phyloP scores from a whole-genome alignment of 2,797 vertebrate species.

The Vespertilio murinus region DNA sequence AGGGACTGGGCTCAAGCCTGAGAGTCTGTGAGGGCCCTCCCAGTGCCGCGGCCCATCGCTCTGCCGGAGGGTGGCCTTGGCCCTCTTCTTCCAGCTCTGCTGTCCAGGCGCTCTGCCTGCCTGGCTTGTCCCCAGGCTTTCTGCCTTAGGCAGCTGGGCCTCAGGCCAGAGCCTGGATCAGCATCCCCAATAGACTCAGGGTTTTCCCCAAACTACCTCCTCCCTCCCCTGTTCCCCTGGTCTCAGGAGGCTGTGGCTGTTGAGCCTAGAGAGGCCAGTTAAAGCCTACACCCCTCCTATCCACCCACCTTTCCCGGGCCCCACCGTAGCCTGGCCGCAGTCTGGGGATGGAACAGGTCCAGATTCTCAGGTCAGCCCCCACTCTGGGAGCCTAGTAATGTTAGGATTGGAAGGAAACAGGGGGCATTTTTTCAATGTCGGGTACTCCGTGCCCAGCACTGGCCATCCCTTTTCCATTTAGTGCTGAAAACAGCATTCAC shows the following conservation, averaged over 20 bases:
- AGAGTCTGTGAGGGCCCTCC: background rate
- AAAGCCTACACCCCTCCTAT: background rate
- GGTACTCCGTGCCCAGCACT: background rate
- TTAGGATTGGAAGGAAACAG: background rate
- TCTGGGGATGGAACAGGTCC: background rate
- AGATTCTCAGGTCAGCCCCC: background rate
- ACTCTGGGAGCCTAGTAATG: background rate
- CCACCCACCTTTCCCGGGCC: too few species aligned
- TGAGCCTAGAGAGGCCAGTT: background rate
- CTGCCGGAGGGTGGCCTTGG: background rate
- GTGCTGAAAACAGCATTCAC: background rate
- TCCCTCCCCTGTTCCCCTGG: too few species aligned
- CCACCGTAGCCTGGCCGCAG: background rate
- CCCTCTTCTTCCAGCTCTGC: background rate
- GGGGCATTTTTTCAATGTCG: background rate
- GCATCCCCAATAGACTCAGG: background rate
- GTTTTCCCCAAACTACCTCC: background rate
- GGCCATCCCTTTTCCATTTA: background rate
- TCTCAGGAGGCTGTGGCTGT: background rate
- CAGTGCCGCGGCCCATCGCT: background rate
- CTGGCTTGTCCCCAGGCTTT: background rate
- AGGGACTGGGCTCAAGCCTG: background rate
- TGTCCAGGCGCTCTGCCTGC: background rate
- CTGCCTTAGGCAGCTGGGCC: background rate
- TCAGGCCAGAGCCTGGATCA: background rate